phyloP scores from a whole-genome alignment of 2,113 vertebrate species.

The Laticauda colubrina region DNA sequence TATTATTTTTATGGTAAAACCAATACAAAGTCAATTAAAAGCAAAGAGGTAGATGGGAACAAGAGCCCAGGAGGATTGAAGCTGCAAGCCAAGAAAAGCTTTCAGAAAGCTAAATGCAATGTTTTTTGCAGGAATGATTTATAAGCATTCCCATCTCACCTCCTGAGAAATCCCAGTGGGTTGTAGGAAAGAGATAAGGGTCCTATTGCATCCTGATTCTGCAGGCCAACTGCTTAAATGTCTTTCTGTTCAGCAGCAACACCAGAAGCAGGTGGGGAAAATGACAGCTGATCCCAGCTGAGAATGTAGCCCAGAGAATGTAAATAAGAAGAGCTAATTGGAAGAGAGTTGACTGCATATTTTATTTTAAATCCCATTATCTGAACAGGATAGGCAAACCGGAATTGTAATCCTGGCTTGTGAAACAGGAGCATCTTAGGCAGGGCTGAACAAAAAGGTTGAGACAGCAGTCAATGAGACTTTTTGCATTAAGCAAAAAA shows the following conservation, averaged over 20 bases:
- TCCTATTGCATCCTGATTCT: neutral
- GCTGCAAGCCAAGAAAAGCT: neutral
- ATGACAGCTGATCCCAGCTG: neutral
- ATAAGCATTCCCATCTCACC: neutral
- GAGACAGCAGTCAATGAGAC: neutral
- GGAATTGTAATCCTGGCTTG: neutral
- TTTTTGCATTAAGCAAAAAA: neutral
- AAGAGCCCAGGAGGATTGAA: slow-evolving; percentile 2
- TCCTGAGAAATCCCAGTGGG: neutral
- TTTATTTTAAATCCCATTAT: neutral
- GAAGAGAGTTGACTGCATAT: neutral
- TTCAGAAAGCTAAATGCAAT: neutral
- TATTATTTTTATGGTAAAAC: slow-evolving; percentile 29
- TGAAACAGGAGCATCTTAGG: neutral
- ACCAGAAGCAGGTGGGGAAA: neutral
- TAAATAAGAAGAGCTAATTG: neutral
- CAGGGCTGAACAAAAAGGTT: neutral
- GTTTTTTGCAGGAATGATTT: neutral
- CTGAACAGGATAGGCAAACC: too few species aligned
- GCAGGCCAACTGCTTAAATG: neutral
- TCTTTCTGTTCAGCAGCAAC: neutral
- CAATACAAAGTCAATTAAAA: slow-evolving; percentile 33
- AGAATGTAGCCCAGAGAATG: neutral
- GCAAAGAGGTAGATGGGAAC: slow-evolving; percentile 1
- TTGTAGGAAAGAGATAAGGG: neutral